Evolutionary conservation across 2,888 invertebrate genomes (phyloP).

Genomic region (Beris morrisii): DNA sequence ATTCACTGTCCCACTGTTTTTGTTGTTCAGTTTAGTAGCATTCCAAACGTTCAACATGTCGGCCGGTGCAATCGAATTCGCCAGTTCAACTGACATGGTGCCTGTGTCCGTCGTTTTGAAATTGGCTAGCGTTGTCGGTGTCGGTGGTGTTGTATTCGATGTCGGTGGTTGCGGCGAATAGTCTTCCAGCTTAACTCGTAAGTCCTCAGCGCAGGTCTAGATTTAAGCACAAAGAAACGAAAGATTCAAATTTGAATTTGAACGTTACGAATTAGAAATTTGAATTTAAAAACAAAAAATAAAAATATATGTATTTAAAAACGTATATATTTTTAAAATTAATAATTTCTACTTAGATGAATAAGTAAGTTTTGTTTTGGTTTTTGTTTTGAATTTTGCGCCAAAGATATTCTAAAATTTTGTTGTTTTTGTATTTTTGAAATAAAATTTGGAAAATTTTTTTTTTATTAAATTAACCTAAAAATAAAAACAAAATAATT

Average conservation of each 20-base stretch:
- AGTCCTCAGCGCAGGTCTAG: constrained; percentile 63
- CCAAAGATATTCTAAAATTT: constrained; percentile 36
- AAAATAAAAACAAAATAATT: constrained; percentile 18
- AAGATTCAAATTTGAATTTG: constrained; percentile 7
- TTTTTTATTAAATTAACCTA: constrained; percentile 10
- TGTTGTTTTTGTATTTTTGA: background rate
- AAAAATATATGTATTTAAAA: constrained; percentile 1
- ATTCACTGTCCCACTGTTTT: constrained; percentile 75
- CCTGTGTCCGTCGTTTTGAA: constrained; percentile 51
- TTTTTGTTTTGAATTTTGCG: constrained; percentile 42
- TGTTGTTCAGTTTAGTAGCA: constrained; percentile 66
- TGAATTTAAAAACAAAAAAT: background rate
- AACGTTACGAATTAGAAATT: background rate
- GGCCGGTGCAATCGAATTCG: constrained; percentile 58
- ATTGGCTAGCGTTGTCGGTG: constrained; percentile 59
- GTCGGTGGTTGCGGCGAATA: constrained; percentile 64
- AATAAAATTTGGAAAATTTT: constrained; percentile 22
- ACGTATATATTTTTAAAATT: too few species aligned
- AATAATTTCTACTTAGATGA: constrained; percentile 7
- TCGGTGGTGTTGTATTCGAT: constrained; percentile 60
- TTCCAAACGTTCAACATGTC: constrained; percentile 65
- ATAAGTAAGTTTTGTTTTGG: background rate
- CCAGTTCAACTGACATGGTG: constrained; percentile 52
- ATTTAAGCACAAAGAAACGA: constrained; percentile 4
- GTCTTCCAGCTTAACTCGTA: constrained; percentile 69